phyloP scores from a whole-genome alignment of 2,113 vertebrate species.

The Bettongia penicillata region DNA sequence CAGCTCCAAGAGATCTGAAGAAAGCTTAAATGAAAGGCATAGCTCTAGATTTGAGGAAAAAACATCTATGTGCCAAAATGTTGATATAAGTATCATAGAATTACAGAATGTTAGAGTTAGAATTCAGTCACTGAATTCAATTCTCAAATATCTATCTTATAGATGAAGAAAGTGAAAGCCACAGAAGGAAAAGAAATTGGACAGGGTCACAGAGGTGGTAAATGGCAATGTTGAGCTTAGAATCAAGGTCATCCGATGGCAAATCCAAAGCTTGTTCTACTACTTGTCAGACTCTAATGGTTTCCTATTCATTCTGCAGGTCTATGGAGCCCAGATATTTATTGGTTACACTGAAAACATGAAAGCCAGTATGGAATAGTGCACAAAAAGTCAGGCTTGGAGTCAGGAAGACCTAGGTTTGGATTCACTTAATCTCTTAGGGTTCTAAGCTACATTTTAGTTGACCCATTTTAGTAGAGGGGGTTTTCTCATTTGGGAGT shows the following conservation, averaged over 20 bases:
- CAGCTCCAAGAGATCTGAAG: not conserved
- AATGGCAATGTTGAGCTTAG: not conserved
- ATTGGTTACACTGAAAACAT: not conserved
- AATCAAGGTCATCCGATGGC: not conserved
- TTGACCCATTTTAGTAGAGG: not conserved
- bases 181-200: not conserved
- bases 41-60: not conserved
- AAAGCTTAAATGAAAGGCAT: slow-evolving; percentile 9
- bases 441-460: not conserved
- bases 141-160: not conserved
- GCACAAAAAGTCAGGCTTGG: not conserved
- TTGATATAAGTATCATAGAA: not conserved
- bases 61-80: not conserved
- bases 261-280: not conserved
- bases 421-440: not conserved
- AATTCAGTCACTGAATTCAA: not conserved
- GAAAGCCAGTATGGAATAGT: not conserved
- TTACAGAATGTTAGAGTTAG: not conserved
- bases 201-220: not conserved
- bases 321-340: not conserved
- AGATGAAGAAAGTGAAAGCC: not conserved
- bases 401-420: not conserved
- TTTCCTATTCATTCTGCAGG: not conserved
- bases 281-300: not conserved
- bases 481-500: not conserved